Evolutionary conservation across 2,113 vertebrate genomes (phyloP).

Genomic region (Dermatemys mawii): DNA sequence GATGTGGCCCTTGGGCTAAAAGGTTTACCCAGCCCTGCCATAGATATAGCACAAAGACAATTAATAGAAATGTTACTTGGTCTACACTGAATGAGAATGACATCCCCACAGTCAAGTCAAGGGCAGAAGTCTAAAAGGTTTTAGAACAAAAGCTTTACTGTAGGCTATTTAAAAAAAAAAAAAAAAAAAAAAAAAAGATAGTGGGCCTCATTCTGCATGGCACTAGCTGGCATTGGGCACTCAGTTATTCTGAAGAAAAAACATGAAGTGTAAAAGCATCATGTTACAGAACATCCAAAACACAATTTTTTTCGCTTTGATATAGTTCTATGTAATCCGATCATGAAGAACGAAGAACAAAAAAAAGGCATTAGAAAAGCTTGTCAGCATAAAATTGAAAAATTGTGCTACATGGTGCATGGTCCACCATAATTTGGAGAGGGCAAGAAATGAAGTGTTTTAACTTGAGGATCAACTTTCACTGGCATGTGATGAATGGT

Average conservation of each 20-base stretch:
- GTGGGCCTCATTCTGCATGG: conserved; percentile 6
- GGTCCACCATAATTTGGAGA: not conserved
- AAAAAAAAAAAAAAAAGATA: not conserved
- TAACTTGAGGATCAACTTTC: not conserved
- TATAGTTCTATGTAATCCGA: not conserved
- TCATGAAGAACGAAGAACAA: not conserved
- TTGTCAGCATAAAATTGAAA: not conserved
- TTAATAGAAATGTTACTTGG: not conserved
- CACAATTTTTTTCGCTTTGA: not conserved
- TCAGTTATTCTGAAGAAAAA: conserved; percentile 38
- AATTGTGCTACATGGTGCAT: not conserved
- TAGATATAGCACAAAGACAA: not conserved
- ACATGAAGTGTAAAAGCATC: not conserved
- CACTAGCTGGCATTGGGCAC: conserved; percentile 46
- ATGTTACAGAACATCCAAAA: conserved; percentile 21
- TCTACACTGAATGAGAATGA: not conserved
- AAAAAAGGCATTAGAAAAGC: not conserved
- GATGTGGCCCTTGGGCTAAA: too few relatives aligned
- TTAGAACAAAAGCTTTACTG: conserved; percentile 51
- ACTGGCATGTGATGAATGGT: not conserved
- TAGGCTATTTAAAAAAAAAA: not conserved
- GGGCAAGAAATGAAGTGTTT: not conserved
- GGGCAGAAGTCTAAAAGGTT: not conserved
- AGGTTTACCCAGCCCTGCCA: not conserved
- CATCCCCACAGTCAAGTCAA: not conserved